A percentile compares a stretch with the other conserved stretches of the same genome.
Evolutionary conservation across 35 echinoderm and acorn worm species (phyloP).

Genomic region (Apostichopus parvimensis): DNA sequence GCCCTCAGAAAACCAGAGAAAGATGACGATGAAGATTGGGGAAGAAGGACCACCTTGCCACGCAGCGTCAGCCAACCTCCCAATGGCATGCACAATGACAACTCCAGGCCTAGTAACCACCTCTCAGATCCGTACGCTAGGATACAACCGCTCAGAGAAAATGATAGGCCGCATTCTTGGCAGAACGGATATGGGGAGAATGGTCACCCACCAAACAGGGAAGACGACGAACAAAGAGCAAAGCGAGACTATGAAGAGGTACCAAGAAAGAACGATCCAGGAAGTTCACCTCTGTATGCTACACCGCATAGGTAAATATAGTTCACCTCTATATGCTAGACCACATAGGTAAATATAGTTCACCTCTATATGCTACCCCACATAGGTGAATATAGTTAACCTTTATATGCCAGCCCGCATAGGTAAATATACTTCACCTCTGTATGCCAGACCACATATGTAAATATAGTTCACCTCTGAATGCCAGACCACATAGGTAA

Average conservation of each 20-base stretch:
- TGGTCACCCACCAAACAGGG: neutral
- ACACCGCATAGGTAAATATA: neutral
- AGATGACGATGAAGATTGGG: conserved; percentile 11
- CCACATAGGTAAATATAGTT: no score
- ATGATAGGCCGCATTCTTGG: conserved; percentile 13
- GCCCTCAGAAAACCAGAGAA: neutral
- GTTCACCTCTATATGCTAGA: no score
- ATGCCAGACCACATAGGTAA: no score
- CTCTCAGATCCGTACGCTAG: neutral
- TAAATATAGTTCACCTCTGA: no score
- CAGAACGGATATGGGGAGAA: conserved; percentile 3
- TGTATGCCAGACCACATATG: no score
- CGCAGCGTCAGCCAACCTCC: conserved; percentile 6
- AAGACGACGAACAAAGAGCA: neutral
- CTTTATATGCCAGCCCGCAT: no score
- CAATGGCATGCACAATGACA: neutral
- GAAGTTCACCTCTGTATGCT: neutral
- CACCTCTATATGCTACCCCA: no score
- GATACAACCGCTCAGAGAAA: neutral
- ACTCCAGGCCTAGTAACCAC: neutral
- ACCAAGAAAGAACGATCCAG: neutral
- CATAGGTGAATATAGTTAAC: no score
- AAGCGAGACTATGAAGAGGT: conserved; percentile 16
- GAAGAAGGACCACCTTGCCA: neutral
- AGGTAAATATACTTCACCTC: no score